Percentiles rank a stretch among this genome's conserved stretches.
Evolutionary conservation across 2,113 vertebrate genomes (phyloP).

Genomic region (Opisthocomus hoazin): DNA sequence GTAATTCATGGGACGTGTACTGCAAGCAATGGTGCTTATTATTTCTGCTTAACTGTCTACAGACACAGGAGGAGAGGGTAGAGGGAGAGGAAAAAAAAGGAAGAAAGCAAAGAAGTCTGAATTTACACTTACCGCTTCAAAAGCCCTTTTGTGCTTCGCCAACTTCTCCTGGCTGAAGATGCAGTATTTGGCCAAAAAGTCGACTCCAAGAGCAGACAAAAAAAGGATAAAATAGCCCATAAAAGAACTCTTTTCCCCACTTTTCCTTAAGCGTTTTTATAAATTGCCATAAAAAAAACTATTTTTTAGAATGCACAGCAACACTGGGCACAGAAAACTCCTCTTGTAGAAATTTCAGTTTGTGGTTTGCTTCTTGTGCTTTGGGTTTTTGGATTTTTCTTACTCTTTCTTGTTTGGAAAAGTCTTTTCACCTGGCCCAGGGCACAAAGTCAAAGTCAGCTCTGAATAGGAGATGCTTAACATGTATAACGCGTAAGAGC

Average conservation of each 20-base stretch:
- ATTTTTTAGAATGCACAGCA: neutral
- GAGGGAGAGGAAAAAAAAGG: conserved; percentile 51
- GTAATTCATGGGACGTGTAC: conserved; percentile 75
- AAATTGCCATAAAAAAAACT: conserved; percentile 21
- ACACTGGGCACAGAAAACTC: neutral
- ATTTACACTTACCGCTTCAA: conserved; percentile 90
- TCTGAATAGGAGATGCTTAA: conserved; percentile 66
- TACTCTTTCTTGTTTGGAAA: conserved; percentile 26
- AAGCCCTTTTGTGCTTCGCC: conserved; percentile 88
- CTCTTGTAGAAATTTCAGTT: conserved; percentile 21
- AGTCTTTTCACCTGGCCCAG: conserved; percentile 70
- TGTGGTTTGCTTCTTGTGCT: neutral
- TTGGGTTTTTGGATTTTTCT: neutral
- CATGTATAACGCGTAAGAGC: conserved; percentile 34
- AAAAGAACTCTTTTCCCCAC: conserved; percentile 35
- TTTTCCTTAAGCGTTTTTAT: conserved; percentile 49
- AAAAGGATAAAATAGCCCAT: conserved; percentile 60
- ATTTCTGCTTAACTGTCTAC: conserved; percentile 73
- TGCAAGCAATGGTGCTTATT: conserved; percentile 72
- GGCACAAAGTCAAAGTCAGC: conserved; percentile 56
- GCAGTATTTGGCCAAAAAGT: conserved; percentile 92
- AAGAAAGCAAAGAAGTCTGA: conserved; percentile 74
- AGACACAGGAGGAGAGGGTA: conserved; percentile 72
- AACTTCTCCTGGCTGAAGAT: conserved; percentile 91
- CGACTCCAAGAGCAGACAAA: conserved; percentile 75